Conservation (phyloP, 2,113 vertebrate species). For the Carollia perspicillata region DNA sequence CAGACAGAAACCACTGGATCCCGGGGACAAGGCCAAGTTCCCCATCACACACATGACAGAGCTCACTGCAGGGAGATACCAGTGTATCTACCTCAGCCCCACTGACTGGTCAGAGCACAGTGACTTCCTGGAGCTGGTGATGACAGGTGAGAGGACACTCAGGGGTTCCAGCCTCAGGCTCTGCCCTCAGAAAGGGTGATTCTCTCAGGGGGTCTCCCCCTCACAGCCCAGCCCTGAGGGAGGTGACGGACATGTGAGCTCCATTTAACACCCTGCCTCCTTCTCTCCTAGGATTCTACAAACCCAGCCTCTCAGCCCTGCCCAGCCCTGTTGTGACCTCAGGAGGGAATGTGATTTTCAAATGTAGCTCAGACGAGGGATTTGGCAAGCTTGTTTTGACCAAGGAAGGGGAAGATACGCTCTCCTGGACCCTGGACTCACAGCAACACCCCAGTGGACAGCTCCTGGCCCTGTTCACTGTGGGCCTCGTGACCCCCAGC, state of each 20-base stretch:
- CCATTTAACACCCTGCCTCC: neutral
- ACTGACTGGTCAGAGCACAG: too few species aligned
- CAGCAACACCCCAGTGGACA: too few species aligned
- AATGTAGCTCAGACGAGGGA: neutral
- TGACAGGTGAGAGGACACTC: too few species aligned
- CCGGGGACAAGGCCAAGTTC: neutral
- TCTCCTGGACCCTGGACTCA: neutral
- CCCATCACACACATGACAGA: accelerated
- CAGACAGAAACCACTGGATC: accelerated
- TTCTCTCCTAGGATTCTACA: neutral
- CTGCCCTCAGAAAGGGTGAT: too few species aligned
- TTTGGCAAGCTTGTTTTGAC: neutral
- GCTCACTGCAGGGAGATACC: accelerated
- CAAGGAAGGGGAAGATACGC: neutral
- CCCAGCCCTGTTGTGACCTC: neutral
- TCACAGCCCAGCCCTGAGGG: too few species aligned
- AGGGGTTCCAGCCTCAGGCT: too few species aligned
- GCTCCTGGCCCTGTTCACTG: too few species aligned
- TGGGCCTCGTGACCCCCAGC: too few species aligned
- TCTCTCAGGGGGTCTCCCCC: too few species aligned
- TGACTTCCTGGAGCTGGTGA: too few species aligned
- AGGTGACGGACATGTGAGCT: too few species aligned
- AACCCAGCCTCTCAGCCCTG: neutral
- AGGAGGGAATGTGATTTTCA: neutral
- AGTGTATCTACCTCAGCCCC: accelerated